Conservation (phyloP, 1,140 invertebrate species). For the Teleopsis dalmanni region DNA sequence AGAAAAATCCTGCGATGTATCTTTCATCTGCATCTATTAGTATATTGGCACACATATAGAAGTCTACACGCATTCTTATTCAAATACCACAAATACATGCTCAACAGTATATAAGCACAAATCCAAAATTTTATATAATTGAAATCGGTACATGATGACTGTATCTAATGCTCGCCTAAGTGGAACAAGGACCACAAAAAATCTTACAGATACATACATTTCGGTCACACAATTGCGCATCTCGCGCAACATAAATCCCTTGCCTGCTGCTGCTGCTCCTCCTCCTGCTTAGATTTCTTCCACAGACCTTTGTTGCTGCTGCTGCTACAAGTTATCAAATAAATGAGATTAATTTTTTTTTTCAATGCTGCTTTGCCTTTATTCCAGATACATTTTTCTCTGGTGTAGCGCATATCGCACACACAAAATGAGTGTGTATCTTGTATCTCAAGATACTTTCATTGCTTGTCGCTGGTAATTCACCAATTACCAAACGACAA, state of each 20-base stretch:
- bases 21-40: conserved; percentile 3
- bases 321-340: too few species aligned
- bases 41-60: not conserved
- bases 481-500: conserved; percentile 13
- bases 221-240: conserved; percentile 1
- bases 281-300: too few species aligned
- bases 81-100: not conserved
- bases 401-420: not conserved
- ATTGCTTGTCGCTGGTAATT: not conserved
- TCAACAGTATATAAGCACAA: not conserved
- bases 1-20: conserved; percentile 6
- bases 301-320: too few species aligned
- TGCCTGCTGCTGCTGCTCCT: not conserved
- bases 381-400: not conserved
- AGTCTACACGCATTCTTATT: too few species aligned
- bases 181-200: conserved; percentile 6
- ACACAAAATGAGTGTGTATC: too few species aligned
- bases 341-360: not conserved
- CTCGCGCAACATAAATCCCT: not conserved
- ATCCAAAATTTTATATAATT: not conserved
- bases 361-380: conserved; percentile 1
- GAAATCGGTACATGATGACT: not conserved
- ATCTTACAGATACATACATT: not conserved
- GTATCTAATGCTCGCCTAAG: conserved; percentile 7
- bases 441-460: too few species aligned